Base-by-base conservation (phyloP, 2,797 vertebrate genomes). In the Acanthurus lineatus region DNA sequence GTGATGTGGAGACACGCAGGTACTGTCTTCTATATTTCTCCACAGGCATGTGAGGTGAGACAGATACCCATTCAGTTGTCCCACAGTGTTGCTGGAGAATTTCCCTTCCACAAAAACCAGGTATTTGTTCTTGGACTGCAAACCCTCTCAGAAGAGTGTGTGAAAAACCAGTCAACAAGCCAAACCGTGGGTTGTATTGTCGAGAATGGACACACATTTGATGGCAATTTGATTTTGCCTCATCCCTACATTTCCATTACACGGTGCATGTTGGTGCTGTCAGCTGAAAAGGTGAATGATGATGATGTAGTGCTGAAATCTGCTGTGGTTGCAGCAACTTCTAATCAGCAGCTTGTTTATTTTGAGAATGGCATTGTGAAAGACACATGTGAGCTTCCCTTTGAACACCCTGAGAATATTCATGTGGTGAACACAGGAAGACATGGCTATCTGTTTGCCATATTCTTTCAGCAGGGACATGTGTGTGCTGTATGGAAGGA, bases 401-500 rank as follows among this genome's bases (percentile, higher is more conserved):
- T 96, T 9, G 92, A 94, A 65, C 90, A 93, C 9, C 96, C 96
- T 1, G 82, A 82, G 81, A 88, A 89, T 16, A 88, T 99, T 82
- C 95, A 93, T 83, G 9, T 93, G 62, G 93, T 95, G 53, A 63
- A 95, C 83, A 92, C 94, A 0, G 93, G 94, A 25, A 91, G 91
- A 77, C 92, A 82, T 42, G 94, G 95, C 44, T 78, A 86, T 57
- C 87, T 97, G 11, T 94, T 97, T 77, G 68, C 95, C 59, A 67
- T 99, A 20, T 93, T 89, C 51, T 99, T 97, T 92, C 79, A 75
- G 17, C 93, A 91, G 6, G 95, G 93, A 19, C 92, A 95, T 61
- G 91, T 88, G 14, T 99, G 97, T 68, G 94, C 95, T 15, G 72
- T 99, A 52, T 96, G 94, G 94, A 96, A 94, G 89, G 95, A 96